These are phyloP conservation scores for Solea senegalensis DNA, from an alignment of 2,113 vertebrate species.

Conservation along the genomic window DNA sequence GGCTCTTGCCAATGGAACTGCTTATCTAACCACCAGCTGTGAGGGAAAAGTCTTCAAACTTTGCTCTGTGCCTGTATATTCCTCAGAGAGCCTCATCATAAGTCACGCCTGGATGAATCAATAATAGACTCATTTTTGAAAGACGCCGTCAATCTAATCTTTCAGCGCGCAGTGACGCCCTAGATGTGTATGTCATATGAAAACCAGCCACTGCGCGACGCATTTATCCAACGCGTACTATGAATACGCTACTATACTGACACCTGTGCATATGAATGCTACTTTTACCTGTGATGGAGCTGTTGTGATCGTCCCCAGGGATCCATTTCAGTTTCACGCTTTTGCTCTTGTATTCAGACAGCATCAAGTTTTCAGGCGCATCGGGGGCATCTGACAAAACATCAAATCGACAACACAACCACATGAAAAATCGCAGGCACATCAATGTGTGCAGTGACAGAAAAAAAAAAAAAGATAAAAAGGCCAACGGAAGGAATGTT, in stretches of 20 bases:
- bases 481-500: constrained; percentile 29
- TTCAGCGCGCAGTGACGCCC: constrained; percentile 20
- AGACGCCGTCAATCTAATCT: constrained; percentile 40
- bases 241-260: background rate
- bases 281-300: constrained; percentile 86
- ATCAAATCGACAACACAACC: constrained; percentile 31
- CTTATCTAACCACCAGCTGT: constrained; percentile 59
- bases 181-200: constrained; percentile 17
- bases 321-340: constrained; percentile 90
- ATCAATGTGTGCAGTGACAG: constrained; percentile 31
- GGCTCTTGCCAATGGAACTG: constrained; percentile 42
- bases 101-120: constrained; percentile 52
- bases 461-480: constrained; percentile 14
- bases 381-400: constrained; percentile 88
- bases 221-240: background rate
- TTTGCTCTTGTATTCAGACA: constrained; percentile 86
- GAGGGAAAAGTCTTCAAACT: constrained; percentile 43
- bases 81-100: constrained; percentile 44
- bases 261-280: constrained; percentile 1
- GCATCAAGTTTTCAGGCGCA: constrained; percentile 84
- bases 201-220: background rate
- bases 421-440: constrained; percentile 37
- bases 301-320: constrained; percentile 88
- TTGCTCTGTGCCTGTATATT: constrained; percentile 36
- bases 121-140: constrained; percentile 50